phyloP scores from a whole-genome alignment of 2,888 invertebrate species.

The Limenitis camilla region DNA sequence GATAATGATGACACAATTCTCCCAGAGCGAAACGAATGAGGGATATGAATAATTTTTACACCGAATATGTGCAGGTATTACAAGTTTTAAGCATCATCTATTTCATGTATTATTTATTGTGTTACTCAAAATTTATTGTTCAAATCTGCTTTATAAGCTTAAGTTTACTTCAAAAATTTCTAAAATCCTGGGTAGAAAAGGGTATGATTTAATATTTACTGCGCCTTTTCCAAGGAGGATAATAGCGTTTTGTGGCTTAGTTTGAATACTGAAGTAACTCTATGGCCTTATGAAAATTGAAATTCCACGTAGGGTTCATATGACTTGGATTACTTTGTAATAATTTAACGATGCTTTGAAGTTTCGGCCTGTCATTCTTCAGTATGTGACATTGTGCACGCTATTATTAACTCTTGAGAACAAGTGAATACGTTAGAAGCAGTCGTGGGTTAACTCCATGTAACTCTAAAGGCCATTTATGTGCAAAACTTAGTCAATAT shows the following conservation, averaged over 20 bases:
- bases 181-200: constrained; percentile 14
- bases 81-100: not conserved
- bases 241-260: constrained; percentile 24
- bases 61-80: not conserved
- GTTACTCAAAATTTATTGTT: no score
- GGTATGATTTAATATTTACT: constrained; percentile 26
- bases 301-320: constrained; percentile 10
- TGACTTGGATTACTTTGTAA: constrained; percentile 12
- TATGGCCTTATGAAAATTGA: constrained; percentile 23
- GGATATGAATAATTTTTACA: no score
- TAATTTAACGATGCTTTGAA: constrained; percentile 15
- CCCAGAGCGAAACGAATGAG: no score
- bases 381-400: not conserved
- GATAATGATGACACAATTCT: no score
- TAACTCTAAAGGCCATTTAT: no score
- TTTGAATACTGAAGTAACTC: constrained; percentile 15
- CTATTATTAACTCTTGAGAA: not conserved
- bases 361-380: constrained; percentile 3
- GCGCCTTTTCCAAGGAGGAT: constrained; percentile 21
- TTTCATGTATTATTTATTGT: constrained; percentile 1
- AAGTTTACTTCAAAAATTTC: constrained; percentile 1
- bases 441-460: no score
- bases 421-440: no score
- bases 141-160: no score
- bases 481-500: no score